These are phyloP conservation scores for Actenoides hombroni DNA, from an alignment of 2,113 vertebrate species.

Conservation along the genomic window DNA sequence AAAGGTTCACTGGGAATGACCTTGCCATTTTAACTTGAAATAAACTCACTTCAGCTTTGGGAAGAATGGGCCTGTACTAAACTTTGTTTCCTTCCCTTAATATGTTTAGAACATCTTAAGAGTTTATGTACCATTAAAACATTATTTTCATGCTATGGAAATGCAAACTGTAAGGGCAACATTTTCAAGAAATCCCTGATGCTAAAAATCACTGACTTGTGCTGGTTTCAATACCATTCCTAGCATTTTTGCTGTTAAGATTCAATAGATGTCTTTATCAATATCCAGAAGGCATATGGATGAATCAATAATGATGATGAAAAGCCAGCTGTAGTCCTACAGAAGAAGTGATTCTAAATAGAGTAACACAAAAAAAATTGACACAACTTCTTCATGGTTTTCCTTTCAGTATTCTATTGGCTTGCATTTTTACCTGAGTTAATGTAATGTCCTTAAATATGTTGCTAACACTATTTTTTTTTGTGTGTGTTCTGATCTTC, in stretches of 20 bases:
- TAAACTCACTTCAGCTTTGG: not conserved
- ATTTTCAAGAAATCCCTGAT: not conserved
- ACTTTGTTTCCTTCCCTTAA: not conserved
- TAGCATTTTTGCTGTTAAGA: slow-evolving; percentile 1
- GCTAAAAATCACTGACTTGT: not conserved
- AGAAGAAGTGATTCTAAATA: not conserved
- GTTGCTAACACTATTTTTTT: not conserved
- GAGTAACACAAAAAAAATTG: slow-evolving; percentile 4
- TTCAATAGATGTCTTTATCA: slow-evolving; percentile 30
- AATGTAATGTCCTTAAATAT: not conserved
- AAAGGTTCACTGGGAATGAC: not conserved
- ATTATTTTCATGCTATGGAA: not conserved
- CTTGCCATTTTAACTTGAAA: not conserved
- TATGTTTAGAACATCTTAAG: not conserved
- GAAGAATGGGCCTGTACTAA: not conserved
- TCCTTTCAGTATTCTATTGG: not conserved
- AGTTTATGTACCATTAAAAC: not conserved
- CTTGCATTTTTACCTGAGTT: slow-evolving; percentile 6
- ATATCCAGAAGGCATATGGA: slow-evolving; percentile 39
- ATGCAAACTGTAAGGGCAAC: not conserved
- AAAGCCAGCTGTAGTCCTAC: not conserved
- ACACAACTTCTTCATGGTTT: not conserved
- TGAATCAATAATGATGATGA: slow-evolving; percentile 60
- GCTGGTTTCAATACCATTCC: not conserved
- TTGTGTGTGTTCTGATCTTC: not conserved